These are phyloP conservation scores for Callimorpha dominula DNA, from an alignment of 2,888 invertebrate species.

Conservation along the genomic window DNA sequence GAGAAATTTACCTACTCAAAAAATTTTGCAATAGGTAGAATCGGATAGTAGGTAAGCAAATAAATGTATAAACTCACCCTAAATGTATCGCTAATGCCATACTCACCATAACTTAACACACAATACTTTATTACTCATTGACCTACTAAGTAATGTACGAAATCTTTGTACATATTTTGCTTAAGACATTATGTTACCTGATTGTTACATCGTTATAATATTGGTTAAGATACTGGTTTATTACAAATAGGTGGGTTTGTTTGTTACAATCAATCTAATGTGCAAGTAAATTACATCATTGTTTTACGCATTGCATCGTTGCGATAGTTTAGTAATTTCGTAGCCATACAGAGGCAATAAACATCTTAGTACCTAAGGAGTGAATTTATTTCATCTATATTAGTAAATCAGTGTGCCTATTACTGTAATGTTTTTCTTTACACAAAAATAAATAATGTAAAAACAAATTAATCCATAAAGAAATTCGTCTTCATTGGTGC, in stretches of 20 bases:
- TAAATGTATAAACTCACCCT: not conserved
- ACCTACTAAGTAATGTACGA: slow-evolving; percentile 50
- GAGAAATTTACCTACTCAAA: too few species aligned
- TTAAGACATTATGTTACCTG: slow-evolving; percentile 43
- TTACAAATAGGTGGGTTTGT: slow-evolving; percentile 36
- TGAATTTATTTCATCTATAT: not conserved
- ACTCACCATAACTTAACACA: slow-evolving; percentile 17
- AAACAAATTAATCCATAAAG: too few species aligned
- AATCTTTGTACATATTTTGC: slow-evolving; percentile 39
- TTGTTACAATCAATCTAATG: slow-evolving; percentile 40
- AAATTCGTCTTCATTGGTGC: too few species aligned
- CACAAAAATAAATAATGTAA: too few species aligned
- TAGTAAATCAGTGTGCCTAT: too few species aligned
- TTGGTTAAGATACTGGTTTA: slow-evolving; percentile 42
- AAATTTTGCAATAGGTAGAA: too few species aligned
- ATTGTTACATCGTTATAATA: slow-evolving; percentile 44
- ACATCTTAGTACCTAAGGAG: not conserved
- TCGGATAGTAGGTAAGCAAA: too few species aligned
- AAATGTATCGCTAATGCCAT: not conserved
- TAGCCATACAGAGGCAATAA: not conserved
- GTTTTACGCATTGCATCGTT: slow-evolving; percentile 23
- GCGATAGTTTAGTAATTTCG: not conserved
- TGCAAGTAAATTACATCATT: slow-evolving; percentile 38
- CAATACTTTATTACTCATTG: slow-evolving; percentile 35
- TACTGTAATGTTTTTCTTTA: too few species aligned